Base-by-base conservation (phyloP, 2,797 vertebrate species). In the Danio choprae region DNA sequence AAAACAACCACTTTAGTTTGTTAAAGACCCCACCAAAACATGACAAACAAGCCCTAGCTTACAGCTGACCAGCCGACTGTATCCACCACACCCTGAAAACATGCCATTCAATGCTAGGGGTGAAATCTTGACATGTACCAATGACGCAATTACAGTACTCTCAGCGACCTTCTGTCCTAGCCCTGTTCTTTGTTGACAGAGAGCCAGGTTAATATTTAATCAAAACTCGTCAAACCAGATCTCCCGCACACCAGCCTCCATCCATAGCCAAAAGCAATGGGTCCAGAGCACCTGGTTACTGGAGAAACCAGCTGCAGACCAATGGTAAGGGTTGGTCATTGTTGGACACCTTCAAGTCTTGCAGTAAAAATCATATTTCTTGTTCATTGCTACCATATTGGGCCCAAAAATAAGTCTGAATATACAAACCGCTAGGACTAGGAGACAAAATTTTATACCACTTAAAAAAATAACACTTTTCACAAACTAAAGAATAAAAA, bases 201-300 rank as follows among this genome's bases (percentile, higher is more conserved):
- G 64, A 15, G 58, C 44, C 43, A 29, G 62, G 79, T 81, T 84
- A 84, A 83, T 81, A 84, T 86, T 83, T 79, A 82, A 84, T 84
- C 56, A 82, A 79, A 71, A 67, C 77, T 69, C 13, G 69, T 75
- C 72, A 67, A 75, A 83, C 76, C 79, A 81, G 83, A 80, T 71
- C 53, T 60, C 55, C 69, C 22, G 64, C 58, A 50, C n/a, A 51
- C 36, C 58, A 70, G 56, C 73, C 36, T 40, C 16, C 58, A 53
- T 48, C 43, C 76, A 72, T 29, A 64, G 63, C 13, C 38, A 76
- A 51, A 74, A 62, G 56, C 56, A 22, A 41, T 36, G 68, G 22
- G 53, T 64, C 41, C 29, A 13, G 53, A 60, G 60, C 7, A 15
- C 50, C 46, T 56, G 20, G 59, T 64, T 48, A 76, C 76, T 46